Conservation (phyloP, 1,140 invertebrate species). For the Maconellicoccus hirsutus region DNA sequence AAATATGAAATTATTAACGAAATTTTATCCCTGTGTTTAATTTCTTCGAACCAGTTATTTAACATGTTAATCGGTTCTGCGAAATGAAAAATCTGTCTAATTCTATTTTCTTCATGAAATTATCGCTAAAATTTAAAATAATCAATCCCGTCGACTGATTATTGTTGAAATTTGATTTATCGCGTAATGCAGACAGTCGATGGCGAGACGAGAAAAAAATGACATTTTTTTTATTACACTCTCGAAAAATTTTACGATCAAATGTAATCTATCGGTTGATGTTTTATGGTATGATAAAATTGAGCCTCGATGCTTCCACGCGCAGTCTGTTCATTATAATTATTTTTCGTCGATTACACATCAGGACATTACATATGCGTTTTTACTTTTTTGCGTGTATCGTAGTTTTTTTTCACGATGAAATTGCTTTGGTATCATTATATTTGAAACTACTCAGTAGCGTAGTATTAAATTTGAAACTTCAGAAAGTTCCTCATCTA, state of each 20-base stretch:
- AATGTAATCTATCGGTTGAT: neutral
- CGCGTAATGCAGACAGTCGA: neutral
- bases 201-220: neutral
- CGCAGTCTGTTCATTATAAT: neutral
- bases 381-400: too few relatives aligned
- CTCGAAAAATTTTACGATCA: neutral
- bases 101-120: slow-evolving; percentile 2
- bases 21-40: too few relatives aligned
- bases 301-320: neutral
- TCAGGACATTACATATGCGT: too few relatives aligned
- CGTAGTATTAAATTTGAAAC: too few relatives aligned
- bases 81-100: neutral
- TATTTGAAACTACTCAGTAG: too few relatives aligned
- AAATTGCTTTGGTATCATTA: too few relatives aligned
- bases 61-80: neutral
- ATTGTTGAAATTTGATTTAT: neutral
- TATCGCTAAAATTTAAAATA: slow-evolving; percentile 2
- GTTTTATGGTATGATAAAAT: neutral
- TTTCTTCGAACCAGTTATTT: neutral
- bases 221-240: neutral
- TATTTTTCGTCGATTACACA: neutral
- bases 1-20: too few relatives aligned
- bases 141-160: neutral
- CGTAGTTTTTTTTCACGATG: too few relatives aligned
- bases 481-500: too few relatives aligned